Evolutionary conservation across 2,113 vertebrate genomes (phyloP), one percentile per base, ranked within the genome.

Genomic region (Alethe diademata): DNA sequence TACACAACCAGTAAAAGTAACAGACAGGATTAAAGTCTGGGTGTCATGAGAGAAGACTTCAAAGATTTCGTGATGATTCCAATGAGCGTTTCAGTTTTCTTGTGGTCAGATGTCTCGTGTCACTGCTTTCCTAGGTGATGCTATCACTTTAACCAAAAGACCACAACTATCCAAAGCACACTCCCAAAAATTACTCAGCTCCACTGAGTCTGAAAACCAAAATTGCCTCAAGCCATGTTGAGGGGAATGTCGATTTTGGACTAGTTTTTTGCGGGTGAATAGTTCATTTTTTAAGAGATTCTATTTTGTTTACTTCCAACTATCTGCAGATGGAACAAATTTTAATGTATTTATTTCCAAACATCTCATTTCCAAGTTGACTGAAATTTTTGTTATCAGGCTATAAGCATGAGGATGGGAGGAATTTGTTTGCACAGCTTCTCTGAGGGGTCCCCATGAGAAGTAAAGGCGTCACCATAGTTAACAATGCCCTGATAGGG

Each of bases 91-190:
- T 28, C 51, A 38, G 14, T 76, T 83, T 88, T 76, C 35, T 50
- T 11, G 33, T 31, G 79, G 72, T 62, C 51, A 51, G 53, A 18
- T 10, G 20, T 51, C 81, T 81, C 23, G 10, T 78, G 73, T 78
- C 84, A 48, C 24, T 45, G 50, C 65, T 87, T 92, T 82, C 62
- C 47, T 62, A 62, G 42, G 12, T n/a, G 38, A 69, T 85, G 78
- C 48, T 35, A 76, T 73, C 66, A 38, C 12, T 70, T 84, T 24
- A 65, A 36, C 47, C 54, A 51, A 35, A 79, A 92, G 71, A 88
- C 87, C 81, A 87, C 90, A 96, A 20, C 50, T 54, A 71, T 48
- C 51, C 56, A 47, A 75, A 91, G 47, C 50, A 76, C 29, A 70
- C 2, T 14, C 19, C 31, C 58, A n/a, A 29, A 78, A 65, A 36